A percentile compares a stretch with the other conserved stretches of the same genome.
Evolutionary conservation across 2,797 vertebrate species (phyloP).

Genomic region (Rhyacichthys aspro): DNA sequence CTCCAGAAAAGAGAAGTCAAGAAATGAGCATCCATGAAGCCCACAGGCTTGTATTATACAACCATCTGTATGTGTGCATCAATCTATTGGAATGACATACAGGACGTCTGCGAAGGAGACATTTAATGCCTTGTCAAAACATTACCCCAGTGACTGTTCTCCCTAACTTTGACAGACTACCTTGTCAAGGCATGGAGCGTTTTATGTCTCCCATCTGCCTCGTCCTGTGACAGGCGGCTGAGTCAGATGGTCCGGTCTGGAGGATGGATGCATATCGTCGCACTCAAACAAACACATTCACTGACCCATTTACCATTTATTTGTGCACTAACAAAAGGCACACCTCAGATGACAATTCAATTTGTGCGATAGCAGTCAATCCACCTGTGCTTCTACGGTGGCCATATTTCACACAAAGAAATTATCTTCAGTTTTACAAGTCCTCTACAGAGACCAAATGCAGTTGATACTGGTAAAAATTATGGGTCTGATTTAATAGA

Average conservation of each 20-base stretch:
- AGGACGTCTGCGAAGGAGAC: slow-evolving; percentile 77
- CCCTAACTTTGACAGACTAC: slow-evolving; percentile 80
- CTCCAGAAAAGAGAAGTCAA: slow-evolving; percentile 50
- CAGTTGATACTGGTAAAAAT: too few species aligned
- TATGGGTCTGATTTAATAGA: too few species aligned
- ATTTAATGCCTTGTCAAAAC: slow-evolving; percentile 83
- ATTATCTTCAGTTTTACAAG: too few species aligned
- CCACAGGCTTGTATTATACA: slow-evolving; percentile 65
- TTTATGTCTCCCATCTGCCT: slow-evolving; percentile 79
- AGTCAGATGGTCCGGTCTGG: slow-evolving; percentile 63
- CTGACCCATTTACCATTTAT: slow-evolving; percentile 68
- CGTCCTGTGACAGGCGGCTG: slow-evolving; percentile 72
- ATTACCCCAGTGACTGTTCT: slow-evolving; percentile 81
- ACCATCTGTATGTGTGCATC: slow-evolving; percentile 76
- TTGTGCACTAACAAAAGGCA: slow-evolving; percentile 47
- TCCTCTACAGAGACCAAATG: too few species aligned
- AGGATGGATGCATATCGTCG: slow-evolving; percentile 53
- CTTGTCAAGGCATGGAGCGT: slow-evolving; percentile 74
- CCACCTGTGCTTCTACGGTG: slow-evolving; percentile 3
- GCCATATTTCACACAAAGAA: too few species aligned
- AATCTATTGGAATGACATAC: slow-evolving; percentile 74
- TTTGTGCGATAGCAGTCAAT: slow-evolving; percentile 29
- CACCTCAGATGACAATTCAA: slow-evolving; percentile 27
- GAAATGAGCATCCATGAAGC: slow-evolving; percentile 34
- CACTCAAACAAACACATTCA: slow-evolving; percentile 52